Evolutionary conservation across 2,113 vertebrate species (phyloP).

Genomic region (Apteryx mantelli): DNA sequence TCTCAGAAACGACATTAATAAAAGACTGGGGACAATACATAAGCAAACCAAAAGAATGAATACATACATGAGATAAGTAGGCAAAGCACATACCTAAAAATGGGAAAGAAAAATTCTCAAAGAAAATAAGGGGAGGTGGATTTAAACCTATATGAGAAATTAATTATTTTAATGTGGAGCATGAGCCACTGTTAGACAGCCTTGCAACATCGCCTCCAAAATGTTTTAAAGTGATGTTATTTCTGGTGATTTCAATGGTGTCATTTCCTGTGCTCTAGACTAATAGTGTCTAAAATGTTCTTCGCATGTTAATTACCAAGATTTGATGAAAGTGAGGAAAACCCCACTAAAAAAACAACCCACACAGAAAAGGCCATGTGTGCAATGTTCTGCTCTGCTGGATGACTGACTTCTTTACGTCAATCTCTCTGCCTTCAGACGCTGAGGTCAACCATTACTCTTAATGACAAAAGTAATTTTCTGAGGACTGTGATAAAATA

Average conservation of each 20-base stretch:
- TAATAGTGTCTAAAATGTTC: background rate
- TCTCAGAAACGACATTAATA: background rate
- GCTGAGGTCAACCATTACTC: background rate
- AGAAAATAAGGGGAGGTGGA: background rate
- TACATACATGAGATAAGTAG: background rate
- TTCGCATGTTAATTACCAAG: background rate
- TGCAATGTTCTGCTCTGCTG: background rate
- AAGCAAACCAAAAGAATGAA: background rate
- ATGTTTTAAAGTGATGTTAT: background rate
- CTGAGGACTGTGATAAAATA: background rate
- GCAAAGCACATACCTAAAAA: background rate
- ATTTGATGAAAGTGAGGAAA: background rate
- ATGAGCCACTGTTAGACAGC: background rate
- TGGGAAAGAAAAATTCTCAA: background rate
- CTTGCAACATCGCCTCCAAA: background rate
- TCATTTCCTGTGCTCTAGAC: background rate
- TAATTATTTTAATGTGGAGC: background rate
- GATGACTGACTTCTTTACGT: background rate
- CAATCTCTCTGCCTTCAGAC: background rate
- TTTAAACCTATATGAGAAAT: background rate
- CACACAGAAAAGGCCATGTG: background rate
- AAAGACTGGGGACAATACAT: background rate
- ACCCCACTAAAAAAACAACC: background rate
- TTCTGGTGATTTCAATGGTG: background rate
- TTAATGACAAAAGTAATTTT: background rate